Percentiles rank a stretch among this genome's conserved stretches.
These are phyloP conservation scores for Neodiprion fabricii DNA, from an alignment of 1,140 invertebrate species.

Conservation along the genomic window DNA sequence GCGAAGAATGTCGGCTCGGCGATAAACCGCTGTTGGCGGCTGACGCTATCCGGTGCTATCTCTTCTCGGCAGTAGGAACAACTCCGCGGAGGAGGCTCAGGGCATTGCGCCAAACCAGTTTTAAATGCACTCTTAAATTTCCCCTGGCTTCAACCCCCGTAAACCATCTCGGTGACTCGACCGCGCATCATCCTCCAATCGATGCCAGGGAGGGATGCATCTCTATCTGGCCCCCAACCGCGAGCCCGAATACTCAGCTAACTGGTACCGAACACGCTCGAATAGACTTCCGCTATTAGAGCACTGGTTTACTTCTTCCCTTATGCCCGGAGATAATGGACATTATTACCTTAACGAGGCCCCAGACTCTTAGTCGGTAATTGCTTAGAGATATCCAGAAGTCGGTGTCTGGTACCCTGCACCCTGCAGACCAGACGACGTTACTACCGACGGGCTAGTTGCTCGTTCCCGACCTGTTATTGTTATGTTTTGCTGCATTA, in stretches of 20 bases:
- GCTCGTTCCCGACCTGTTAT: conserved; percentile 53
- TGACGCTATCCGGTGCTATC: conserved; percentile 56
- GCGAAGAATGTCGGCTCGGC: conserved; percentile 56
- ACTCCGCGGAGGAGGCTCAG: conserved; percentile 47
- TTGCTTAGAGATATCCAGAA: conserved; percentile 57
- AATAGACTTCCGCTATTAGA: conserved; percentile 25
- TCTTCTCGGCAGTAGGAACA: conserved; percentile 46
- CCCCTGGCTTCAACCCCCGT: conserved; percentile 56
- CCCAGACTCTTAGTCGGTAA: conserved; percentile 57
- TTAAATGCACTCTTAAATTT: conserved; percentile 63
- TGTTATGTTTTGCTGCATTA: conserved; percentile 60
- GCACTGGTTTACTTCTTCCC: conserved; percentile 55
- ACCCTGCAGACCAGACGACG: conserved; percentile 43
- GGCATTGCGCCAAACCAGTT: conserved; percentile 62
- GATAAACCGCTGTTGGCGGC: conserved; percentile 59
- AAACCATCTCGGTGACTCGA: conserved; percentile 58
- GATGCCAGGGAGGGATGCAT: neutral
- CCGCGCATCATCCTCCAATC: conserved; percentile 28
- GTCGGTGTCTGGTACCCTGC: conserved; percentile 34
- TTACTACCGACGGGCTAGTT: conserved; percentile 52
- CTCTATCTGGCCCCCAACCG: neutral
- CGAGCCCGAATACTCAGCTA: neutral
- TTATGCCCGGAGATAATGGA: conserved; percentile 54
- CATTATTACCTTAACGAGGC: conserved; percentile 60
- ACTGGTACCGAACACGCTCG: neutral